These are phyloP conservation scores for Tachysurus fulvidraco DNA, from an alignment of 2,113 vertebrate species.

Conservation along the genomic window DNA sequence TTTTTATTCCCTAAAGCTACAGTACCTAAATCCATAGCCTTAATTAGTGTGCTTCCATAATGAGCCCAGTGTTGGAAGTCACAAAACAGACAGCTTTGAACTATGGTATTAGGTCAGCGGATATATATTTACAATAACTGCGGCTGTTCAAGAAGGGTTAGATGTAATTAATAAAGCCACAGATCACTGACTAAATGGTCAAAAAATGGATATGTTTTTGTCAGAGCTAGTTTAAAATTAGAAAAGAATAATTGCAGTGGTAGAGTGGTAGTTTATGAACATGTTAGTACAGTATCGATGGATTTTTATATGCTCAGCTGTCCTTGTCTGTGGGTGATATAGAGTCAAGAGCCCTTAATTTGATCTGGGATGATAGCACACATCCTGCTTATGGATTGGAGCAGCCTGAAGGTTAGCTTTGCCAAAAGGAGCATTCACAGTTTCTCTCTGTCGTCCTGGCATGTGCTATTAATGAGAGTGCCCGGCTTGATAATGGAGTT, in stretches of 20 bases:
- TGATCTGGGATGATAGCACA: slow-evolving; percentile 29
- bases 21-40: slow-evolving; percentile 35
- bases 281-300: background rate
- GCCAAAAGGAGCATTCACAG: slow-evolving; percentile 30
- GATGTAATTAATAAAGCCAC: slow-evolving; percentile 20
- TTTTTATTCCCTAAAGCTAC: slow-evolving; percentile 20
- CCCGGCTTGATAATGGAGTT: slow-evolving; percentile 49
- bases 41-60: slow-evolving; percentile 53
- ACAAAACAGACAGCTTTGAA: slow-evolving; percentile 41
- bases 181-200: background rate
- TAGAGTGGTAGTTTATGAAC: background rate
- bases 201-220: background rate
- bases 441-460: slow-evolving; percentile 32
- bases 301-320: background rate
- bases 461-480: slow-evolving; percentile 47
- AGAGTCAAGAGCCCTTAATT: slow-evolving; percentile 3
- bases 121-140: slow-evolving; percentile 14
- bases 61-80: slow-evolving; percentile 33
- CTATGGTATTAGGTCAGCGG: slow-evolving; percentile 26
- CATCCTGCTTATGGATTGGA: slow-evolving; percentile 28
- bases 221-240: background rate
- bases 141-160: background rate
- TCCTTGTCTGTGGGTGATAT: slow-evolving; percentile 17
- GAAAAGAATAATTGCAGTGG: background rate
- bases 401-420: slow-evolving; percentile 44